Percentiles rank a stretch among this genome's conserved stretches.
Conservation (phyloP, 2,113 vertebrate species). For the Indicator indicator region DNA sequence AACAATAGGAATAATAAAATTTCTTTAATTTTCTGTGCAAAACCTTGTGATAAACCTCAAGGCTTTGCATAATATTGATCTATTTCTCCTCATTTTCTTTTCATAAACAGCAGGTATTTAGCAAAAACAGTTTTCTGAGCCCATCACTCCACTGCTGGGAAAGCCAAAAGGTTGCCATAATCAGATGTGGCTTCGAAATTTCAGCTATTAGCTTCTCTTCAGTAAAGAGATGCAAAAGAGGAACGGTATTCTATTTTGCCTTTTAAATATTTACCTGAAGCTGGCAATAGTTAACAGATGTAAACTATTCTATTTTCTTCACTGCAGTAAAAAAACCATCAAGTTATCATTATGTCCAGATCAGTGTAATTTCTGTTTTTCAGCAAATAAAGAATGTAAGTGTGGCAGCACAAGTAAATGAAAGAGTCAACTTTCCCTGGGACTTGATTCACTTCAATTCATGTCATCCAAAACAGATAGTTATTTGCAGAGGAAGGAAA, state of each 20-base stretch:
- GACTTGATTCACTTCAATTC: not conserved
- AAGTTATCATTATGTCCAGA: not conserved
- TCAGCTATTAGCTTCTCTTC: not conserved
- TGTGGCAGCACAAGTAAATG: not conserved
- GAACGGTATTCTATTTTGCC: not conserved
- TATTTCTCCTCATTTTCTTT: not conserved
- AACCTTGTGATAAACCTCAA: not conserved
- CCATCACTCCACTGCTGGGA: not conserved
- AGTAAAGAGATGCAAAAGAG: not conserved
- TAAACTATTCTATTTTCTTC: not conserved
- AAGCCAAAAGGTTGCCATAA: not conserved
- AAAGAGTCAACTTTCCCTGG: not conserved
- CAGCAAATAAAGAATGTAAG: not conserved
- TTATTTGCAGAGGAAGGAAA: not conserved
- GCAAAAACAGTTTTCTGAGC: not conserved
- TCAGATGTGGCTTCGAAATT: not conserved
- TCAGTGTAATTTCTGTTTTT: not conserved
- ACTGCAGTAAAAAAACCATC: not conserved
- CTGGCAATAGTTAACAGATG: not conserved
- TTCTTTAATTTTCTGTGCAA: not conserved
- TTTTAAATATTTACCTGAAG: not conserved
- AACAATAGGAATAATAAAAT: not conserved
- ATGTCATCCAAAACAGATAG: not conserved
- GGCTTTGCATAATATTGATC: not conserved
- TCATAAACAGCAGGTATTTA: not conserved